Conservation (phyloP, 2,113 vertebrate genomes). For the Carettochelys insculpta region DNA sequence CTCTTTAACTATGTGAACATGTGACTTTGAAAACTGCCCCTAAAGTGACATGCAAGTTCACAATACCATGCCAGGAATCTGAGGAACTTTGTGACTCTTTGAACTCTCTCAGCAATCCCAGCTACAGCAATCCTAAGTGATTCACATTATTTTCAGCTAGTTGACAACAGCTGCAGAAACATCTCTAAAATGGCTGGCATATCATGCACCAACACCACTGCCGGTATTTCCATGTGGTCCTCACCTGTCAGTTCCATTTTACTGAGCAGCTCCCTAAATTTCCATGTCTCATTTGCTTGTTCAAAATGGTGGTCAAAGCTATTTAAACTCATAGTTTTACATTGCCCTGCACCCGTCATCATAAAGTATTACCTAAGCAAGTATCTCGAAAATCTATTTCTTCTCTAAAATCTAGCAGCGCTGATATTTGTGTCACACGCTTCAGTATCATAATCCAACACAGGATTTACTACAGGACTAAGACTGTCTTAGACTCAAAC, state of each 20-base stretch:
- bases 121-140: conserved; percentile 24
- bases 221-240: conserved; percentile 57
- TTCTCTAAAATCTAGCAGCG: rapidly evolving
- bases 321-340: neutral
- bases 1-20: neutral
- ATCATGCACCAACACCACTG: neutral
- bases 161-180: conserved; percentile 76
- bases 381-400: neutral
- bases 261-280: neutral
- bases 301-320: neutral
- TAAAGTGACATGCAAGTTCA: neutral
- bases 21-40: neutral
- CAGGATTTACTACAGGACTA: conserved; percentile 35
- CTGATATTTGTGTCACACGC: neutral
- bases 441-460: conserved; percentile 21
- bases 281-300: neutral
- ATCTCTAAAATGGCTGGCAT: conserved; percentile 57
- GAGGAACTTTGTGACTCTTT: conserved; percentile 15
- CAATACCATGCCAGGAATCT: neutral
- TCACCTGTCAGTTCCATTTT: conserved; percentile 70
- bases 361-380: neutral
- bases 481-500: conserved; percentile 22
- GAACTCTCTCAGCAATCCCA: conserved; percentile 21
- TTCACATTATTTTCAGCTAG: conserved; percentile 55
- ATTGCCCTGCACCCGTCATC: neutral